Percentiles rank a stretch among this genome's conserved stretches.
Evolutionary conservation across 2,113 vertebrate genomes (phyloP).

Genomic region (Alaudala cheleensis): DNA sequence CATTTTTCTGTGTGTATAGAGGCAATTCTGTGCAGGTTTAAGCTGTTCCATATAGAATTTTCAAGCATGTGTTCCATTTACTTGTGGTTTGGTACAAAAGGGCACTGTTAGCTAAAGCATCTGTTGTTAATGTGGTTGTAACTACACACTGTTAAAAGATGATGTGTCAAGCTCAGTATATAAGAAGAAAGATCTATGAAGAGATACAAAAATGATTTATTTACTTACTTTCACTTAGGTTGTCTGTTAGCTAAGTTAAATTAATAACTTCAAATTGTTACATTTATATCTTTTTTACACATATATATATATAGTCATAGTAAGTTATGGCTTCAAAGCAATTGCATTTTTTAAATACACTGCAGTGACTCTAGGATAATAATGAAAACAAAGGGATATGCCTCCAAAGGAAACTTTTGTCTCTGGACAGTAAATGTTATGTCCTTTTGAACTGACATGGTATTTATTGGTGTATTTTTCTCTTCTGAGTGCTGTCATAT

Average conservation of each 20-base stretch:
- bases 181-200: neutral
- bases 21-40: neutral
- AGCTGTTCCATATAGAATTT: neutral
- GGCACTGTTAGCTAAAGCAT: neutral
- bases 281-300: neutral
- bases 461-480: constrained; percentile 37
- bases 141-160: neutral
- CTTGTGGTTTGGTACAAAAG: neutral
- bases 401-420: neutral
- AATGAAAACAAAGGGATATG: neutral
- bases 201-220: neutral
- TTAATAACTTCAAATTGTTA: neutral
- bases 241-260: neutral
- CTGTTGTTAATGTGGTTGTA: neutral
- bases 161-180: neutral
- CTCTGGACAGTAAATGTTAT: neutral
- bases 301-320: neutral
- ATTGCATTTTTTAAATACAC: neutral
- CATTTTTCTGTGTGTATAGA: neutral
- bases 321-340: neutral
- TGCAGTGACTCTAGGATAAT: neutral
- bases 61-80: neutral
- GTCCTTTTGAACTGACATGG: neutral
- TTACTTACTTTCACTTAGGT: neutral
- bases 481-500: constrained; percentile 84